Evolutionary conservation across 2,113 vertebrate species (phyloP).

Genomic region (Ursus arctos): DNA sequence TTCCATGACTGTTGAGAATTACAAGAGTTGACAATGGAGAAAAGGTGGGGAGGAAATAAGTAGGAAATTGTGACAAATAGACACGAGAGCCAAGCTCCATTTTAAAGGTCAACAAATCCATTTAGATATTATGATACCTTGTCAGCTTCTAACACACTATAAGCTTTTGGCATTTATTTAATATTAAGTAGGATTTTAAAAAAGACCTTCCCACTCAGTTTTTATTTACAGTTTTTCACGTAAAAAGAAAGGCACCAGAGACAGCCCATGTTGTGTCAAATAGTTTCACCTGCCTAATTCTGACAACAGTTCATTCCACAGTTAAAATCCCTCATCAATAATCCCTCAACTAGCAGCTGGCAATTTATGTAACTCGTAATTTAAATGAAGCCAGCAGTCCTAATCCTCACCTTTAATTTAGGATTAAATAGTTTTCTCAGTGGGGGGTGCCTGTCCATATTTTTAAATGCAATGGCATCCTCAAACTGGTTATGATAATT

Average conservation of each 20-base stretch:
- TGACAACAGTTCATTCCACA: not conserved
- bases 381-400: not conserved
- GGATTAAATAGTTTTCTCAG: not conserved
- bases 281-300: not conserved
- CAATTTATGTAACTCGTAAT: not conserved
- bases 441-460: not conserved
- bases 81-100: conserved; percentile 45
- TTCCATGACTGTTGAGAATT: conserved; percentile 83
- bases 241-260: conserved; percentile 25
- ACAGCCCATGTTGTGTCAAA: not conserved
- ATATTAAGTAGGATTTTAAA: conserved; percentile 58
- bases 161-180: conserved; percentile 40
- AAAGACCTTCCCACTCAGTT: not conserved
- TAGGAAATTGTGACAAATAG: conserved; percentile 83
- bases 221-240: not conserved
- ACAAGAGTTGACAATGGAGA: conserved; percentile 86
- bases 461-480: not conserved
- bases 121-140: conserved; percentile 63
- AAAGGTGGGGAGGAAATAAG: conserved; percentile 83
- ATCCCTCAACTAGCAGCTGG: not conserved
- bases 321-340: conserved; percentile 23
- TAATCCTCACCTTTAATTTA: conserved; percentile 29
- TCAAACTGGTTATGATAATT: not conserved
- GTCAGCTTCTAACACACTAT: conserved; percentile 39
- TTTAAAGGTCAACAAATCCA: conserved; percentile 73